Base-by-base conservation (phyloP, 2,888 invertebrate genomes). In the Altica lythri region DNA sequence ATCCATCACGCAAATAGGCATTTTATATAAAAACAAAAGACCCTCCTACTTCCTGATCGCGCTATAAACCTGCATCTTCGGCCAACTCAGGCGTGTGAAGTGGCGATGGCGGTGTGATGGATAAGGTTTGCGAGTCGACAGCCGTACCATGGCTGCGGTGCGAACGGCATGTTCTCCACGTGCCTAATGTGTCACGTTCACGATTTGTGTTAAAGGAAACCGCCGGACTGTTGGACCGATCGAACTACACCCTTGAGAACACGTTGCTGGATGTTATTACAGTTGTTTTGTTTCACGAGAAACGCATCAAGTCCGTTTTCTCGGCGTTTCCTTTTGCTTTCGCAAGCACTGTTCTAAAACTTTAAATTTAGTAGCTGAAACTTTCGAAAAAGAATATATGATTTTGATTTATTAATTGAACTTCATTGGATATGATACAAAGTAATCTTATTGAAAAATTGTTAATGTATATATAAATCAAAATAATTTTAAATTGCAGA, bases 191-290 rank as follows among this genome's bases (percentile, higher is more conserved):
- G 74, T 74, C 74, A 74, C 74, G 74, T 72, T 66, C 68, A 67
- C 72, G 73, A 74, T 75, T 75, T 75, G 75, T 74, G 74, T 71
- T 65, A 63, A 53, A 64, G 67, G 68, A 67, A 68, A 68, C 68
- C 69, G 64, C 65, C 67, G 63, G 65, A 57, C 67, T 63, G 68
- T 65, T 65, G 61, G 64, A 60, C 68, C 68, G 69, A 71, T 70
- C 70, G 68, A 72, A 74, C 67, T 64, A 64, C 68, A 66, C 73
- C 70, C 73, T 50, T 32, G 71, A 68, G 73, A 70, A 62, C 66
- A 62, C 66, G 68, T 70, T 72, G 68, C 69, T 72, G 63, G 71
- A 72, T 75, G 73, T 73, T 74, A 75, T 75, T 75, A 72, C 72
- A 72, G 70, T 73, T 75, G 74, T 74, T 75, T 73, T 70, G 72